Evolutionary conservation across 2,888 invertebrate species (phyloP).

Genomic region (Schizotus pectinicornis): DNA sequence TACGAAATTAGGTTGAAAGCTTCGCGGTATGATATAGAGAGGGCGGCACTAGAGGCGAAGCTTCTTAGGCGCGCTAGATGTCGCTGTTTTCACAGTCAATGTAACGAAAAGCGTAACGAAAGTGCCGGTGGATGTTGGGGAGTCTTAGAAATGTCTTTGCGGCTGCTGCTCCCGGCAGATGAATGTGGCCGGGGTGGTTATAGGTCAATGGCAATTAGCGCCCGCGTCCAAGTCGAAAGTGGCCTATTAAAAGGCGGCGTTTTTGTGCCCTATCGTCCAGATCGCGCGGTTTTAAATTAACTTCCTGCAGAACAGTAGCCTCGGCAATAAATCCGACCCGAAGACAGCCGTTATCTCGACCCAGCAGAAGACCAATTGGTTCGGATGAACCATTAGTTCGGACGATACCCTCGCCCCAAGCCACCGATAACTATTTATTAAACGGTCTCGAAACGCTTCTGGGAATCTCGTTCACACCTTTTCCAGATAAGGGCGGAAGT

Average conservation of each 20-base stretch:
- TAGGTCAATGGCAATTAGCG: neutral
- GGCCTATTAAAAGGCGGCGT: conserved; percentile 19
- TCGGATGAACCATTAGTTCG: conserved; percentile 47
- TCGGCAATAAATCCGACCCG: conserved; percentile 39
- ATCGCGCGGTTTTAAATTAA: conserved; percentile 33
- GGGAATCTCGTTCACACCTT: conserved; percentile 43
- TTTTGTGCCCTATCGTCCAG: conserved; percentile 5
- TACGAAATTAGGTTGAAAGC: too few relatives aligned
- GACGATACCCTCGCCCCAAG: conserved; percentile 27
- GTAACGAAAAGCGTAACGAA: too few relatives aligned
- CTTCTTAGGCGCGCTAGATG: too few relatives aligned
- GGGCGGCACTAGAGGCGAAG: too few relatives aligned
- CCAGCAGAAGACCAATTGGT: conserved; percentile 45
- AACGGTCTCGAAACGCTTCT: conserved; percentile 37
- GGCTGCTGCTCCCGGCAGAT: too few relatives aligned
- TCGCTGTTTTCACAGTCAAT: too few relatives aligned
- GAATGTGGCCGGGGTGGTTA: too few relatives aligned
- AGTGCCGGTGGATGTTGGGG: too few relatives aligned
- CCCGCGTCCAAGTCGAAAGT: conserved; percentile 3
- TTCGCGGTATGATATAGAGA: too few relatives aligned
- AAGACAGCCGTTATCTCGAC: conserved; percentile 36
- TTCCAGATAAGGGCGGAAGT: conserved; percentile 2
- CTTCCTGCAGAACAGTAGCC: conserved; percentile 42
- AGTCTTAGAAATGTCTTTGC: too few relatives aligned
- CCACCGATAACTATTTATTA: conserved; percentile 38